phyloP scores from a whole-genome alignment of 2,113 vertebrate species.

The Triplophysa siluroides region DNA sequence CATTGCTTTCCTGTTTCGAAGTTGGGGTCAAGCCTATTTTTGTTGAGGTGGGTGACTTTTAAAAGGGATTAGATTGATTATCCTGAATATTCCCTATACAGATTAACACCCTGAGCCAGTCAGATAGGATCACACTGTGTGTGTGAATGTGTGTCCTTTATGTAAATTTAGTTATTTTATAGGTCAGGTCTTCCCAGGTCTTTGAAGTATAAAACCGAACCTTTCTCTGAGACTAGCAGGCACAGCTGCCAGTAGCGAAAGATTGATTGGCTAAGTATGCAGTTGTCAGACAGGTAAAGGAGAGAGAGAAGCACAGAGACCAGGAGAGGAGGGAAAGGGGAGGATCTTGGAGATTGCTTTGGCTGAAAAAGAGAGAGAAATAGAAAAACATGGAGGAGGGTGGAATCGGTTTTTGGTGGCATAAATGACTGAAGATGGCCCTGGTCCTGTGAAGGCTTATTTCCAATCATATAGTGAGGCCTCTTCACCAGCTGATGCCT shows the following conservation, averaged over 20 bases:
- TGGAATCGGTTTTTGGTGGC: constrained; percentile 53
- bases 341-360: constrained; percentile 8
- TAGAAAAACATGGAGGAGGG: constrained; percentile 20
- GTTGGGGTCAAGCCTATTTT: constrained; percentile 28
- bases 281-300: constrained; percentile 41
- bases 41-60: constrained; percentile 20
- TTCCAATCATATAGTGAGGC: constrained; percentile 52
- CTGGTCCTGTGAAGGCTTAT: constrained; percentile 47
- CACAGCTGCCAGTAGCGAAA: constrained; percentile 33
- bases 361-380: constrained; percentile 19
- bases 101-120: constrained; percentile 16
- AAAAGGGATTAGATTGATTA: constrained; percentile 32
- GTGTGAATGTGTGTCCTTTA: constrained; percentile 38
- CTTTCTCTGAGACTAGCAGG: constrained; percentile 24
- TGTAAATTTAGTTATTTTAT: constrained; percentile 33
- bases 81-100: not conserved
- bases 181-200: constrained; percentile 15
- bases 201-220: constrained; percentile 22
- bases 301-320: constrained; percentile 8
- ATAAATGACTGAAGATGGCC: constrained; percentile 59
- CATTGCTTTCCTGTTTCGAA: constrained; percentile 18
- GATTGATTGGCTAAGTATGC: constrained; percentile 44
- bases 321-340: constrained; percentile 1
- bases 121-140: not conserved
- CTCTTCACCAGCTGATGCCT: constrained; percentile 62